Percentiles rank a stretch among this genome's conserved stretches.
Conservation (phyloP, 1,140 invertebrate genomes). For the Aphaenogaster rudis region DNA sequence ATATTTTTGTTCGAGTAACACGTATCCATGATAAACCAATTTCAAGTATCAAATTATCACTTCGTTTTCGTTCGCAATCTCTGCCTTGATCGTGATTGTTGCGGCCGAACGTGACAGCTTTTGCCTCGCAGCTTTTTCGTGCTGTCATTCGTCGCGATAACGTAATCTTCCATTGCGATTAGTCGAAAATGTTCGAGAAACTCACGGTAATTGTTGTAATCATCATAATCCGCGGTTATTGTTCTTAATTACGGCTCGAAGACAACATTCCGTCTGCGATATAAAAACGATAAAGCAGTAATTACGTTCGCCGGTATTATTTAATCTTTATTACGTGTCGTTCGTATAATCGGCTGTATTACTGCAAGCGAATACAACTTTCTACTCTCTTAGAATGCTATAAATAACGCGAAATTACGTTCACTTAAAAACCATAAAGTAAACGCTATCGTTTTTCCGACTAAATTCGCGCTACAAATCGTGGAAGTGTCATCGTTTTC, state of each 20-base stretch:
- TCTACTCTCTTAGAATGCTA: neutral
- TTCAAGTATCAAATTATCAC: neutral
- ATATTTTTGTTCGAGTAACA: neutral
- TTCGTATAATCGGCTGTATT: conserved; percentile 20
- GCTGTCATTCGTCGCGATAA: conserved; percentile 1
- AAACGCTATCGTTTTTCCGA: neutral
- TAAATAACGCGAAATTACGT: conserved; percentile 29
- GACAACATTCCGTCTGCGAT: neutral
- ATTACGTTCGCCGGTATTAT: conserved; percentile 23
- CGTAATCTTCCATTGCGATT: neutral
- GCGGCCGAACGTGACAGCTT: neutral
- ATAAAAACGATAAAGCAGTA: neutral
- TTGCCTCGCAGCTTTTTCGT: neutral
- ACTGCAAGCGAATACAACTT: conserved; percentile 13
- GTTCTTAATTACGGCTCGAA: neutral
- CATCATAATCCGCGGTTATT: neutral
- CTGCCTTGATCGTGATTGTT: neutral
- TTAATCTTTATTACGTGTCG: conserved; percentile 33
- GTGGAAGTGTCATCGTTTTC: neutral
- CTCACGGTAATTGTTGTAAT: neutral
- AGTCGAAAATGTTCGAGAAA: neutral
- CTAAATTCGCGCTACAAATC: neutral
- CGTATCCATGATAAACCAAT: neutral
- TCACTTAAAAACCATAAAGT: neutral
- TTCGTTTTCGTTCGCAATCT: neutral